Conservation (phyloP, 2,888 invertebrate genomes). For the Microctonus aethiopoides region DNA sequence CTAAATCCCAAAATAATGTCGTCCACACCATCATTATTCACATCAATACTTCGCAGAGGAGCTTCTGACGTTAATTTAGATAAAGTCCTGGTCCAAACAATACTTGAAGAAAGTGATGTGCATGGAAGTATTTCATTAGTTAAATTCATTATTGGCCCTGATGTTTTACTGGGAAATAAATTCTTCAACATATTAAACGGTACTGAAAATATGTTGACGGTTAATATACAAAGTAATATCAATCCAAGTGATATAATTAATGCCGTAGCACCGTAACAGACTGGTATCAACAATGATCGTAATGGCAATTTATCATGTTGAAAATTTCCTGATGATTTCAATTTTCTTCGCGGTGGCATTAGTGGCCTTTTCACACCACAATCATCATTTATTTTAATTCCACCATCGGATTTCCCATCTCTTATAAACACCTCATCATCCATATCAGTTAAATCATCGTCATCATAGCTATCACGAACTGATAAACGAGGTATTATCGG, state of each 20-base stretch:
- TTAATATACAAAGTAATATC: conserved; percentile 73
- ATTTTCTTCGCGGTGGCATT: conserved; percentile 78
- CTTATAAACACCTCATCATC: conserved; percentile 83
- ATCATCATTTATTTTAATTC: conserved; percentile 74
- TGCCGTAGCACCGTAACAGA: conserved; percentile 75
- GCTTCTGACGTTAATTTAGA: conserved; percentile 81
- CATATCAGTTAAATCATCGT: conserved; percentile 79
- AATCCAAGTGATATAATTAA: conserved; percentile 72
- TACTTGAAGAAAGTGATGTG: conserved; percentile 70
- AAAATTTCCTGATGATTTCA: conserved; percentile 67
- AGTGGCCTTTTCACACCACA: conserved; percentile 78
- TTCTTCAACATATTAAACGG: conserved; percentile 73
- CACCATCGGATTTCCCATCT: conserved; percentile 77
- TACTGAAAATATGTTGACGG: conserved; percentile 75
- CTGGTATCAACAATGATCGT: conserved; percentile 73
- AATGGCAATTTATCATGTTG: conserved; percentile 70
- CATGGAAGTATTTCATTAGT: conserved; percentile 70
- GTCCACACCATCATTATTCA: conserved; percentile 77
- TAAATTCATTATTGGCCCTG: conserved; percentile 48
- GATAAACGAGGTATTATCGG: conserved; percentile 73
- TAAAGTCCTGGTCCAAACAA: conserved; percentile 77
- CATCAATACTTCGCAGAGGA: conserved; percentile 77
- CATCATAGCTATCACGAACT: conserved; percentile 77
- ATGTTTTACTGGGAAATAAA: conserved; percentile 67
- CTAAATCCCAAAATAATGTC: conserved; percentile 84